phyloP scores from a whole-genome alignment of 2,888 invertebrate genomes.

The Thysanoteuthis rhombus region DNA sequence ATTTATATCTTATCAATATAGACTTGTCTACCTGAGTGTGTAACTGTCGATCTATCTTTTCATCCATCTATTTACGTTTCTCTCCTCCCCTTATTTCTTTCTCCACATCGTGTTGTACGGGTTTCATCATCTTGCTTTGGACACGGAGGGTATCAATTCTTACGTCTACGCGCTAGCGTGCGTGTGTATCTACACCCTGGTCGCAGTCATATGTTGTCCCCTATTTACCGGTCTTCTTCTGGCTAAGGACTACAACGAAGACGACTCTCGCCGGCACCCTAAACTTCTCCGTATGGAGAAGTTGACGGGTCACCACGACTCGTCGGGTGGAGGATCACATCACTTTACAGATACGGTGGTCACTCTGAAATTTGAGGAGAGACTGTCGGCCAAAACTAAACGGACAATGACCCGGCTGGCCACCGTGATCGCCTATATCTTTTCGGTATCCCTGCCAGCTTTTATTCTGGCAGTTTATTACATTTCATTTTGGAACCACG shows the following conservation, averaged over 20 bases:
- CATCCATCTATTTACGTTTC: not conserved
- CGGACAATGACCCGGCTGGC: conserved; percentile 15
- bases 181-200: not conserved
- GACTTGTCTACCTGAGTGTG: not conserved
- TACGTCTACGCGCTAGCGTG: not conserved
- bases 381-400: conserved; percentile 14
- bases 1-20: not conserved
- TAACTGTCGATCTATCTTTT: not conserved
- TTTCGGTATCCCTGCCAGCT: conserved; percentile 21
- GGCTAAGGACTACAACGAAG: not conserved
- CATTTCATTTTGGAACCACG: conserved; percentile 30
- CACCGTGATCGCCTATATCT: conserved; percentile 25
- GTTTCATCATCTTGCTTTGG: not conserved
- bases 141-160: conserved; percentile 17
- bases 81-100: not conserved
- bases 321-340: not conserved
- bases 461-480: conserved; percentile 24
- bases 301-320: not conserved
- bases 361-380: conserved; percentile 16
- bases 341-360: conserved; percentile 21
- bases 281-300: not conserved
- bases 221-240: not conserved
- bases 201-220: not conserved
- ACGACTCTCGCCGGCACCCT: not conserved
- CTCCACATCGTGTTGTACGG: not conserved